Evolutionary conservation across 2,888 invertebrate species (phyloP), one percentile per base, ranked within the genome.

Genomic region (Argynnis bischoffii): DNA sequence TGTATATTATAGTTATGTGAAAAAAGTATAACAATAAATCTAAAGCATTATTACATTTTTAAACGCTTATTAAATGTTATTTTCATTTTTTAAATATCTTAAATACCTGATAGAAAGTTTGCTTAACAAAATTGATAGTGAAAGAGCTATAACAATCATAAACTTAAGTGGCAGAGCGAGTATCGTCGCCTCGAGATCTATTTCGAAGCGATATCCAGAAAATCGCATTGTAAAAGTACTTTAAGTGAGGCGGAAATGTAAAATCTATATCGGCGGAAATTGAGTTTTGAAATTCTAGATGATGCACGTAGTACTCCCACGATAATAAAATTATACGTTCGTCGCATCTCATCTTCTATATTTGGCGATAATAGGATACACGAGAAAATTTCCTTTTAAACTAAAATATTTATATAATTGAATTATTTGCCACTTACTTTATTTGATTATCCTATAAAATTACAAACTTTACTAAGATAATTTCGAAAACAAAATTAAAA

Each of bases 251-350:
- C 82, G 85, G 84, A 87, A 86, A 87, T 86, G 82, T 84, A 81
- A 85, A 87, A 87, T 87, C 84, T 84, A 84, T 86, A 85, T 84
- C 78, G 81, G 79, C 81, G 84, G 82, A 88, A 87, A 89, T 90
- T 85, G 89, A 86, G 86, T 87, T 89, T 86, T 88, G 85, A 90
- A 88, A 85, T 87, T 87, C 81, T 83, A 81, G 77, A 83, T 79
- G 83, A 85, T 82, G 83, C 83, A 84, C 84, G 83, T 81, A 82
- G 85, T 77, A 84, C 84, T 85, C 83, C 82, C 81, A 78, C 79
- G 79, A 82, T 88, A 85, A 85, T 89, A 88, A 88, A 88, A 88
- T 86, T 86, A 86, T 82, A 85, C 78, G 78, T 76, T 76, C 75
- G 64, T 69, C 70, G 71, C 73, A 72, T 76, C 67, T 74, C 75